Evolutionary conservation across 2,888 invertebrate species (phyloP).

Genomic region (Heliconius erato): DNA sequence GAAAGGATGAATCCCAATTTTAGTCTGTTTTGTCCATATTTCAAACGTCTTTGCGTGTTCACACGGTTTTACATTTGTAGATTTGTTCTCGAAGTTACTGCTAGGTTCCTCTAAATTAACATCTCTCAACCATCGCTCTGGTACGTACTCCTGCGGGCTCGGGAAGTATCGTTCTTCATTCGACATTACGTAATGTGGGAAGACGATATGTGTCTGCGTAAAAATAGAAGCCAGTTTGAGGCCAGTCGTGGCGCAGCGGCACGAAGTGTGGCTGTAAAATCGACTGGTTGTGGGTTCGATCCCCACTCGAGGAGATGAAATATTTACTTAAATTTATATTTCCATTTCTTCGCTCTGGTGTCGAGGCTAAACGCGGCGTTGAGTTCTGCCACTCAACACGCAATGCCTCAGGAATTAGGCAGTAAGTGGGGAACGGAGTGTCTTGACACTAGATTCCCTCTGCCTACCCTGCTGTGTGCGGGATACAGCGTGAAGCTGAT

Average conservation of each 20-base stretch:
- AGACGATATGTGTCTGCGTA: slow-evolving; percentile 90
- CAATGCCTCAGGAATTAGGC: no score
- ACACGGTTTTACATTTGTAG: slow-evolving; percentile 38
- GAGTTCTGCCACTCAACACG: not conserved
- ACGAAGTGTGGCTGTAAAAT: no score
- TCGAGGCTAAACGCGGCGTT: not conserved
- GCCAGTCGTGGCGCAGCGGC: no score
- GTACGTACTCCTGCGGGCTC: slow-evolving; percentile 89
- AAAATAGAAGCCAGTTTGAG: slow-evolving; percentile 2
- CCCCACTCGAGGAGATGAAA: no score
- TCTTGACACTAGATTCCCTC: no score
- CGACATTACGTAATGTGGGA: slow-evolving; percentile 92
- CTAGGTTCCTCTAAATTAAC: slow-evolving; percentile 8
- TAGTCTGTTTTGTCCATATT: slow-evolving; percentile 80
- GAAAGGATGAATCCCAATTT: slow-evolving; percentile 89
- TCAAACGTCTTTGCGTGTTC: slow-evolving; percentile 51
- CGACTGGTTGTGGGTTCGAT: no score
- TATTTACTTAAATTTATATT: no score
- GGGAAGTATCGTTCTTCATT: slow-evolving; percentile 90
- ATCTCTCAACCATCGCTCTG: slow-evolving; percentile 90
- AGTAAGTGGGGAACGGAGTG: no score
- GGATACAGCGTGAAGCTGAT: no score
- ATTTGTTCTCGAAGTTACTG: not conserved
- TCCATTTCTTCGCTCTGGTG: no score
- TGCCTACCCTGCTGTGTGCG: no score